Evolutionary conservation across 2,797 vertebrate genomes (phyloP).

Genomic region (Sebastes minor): DNA sequence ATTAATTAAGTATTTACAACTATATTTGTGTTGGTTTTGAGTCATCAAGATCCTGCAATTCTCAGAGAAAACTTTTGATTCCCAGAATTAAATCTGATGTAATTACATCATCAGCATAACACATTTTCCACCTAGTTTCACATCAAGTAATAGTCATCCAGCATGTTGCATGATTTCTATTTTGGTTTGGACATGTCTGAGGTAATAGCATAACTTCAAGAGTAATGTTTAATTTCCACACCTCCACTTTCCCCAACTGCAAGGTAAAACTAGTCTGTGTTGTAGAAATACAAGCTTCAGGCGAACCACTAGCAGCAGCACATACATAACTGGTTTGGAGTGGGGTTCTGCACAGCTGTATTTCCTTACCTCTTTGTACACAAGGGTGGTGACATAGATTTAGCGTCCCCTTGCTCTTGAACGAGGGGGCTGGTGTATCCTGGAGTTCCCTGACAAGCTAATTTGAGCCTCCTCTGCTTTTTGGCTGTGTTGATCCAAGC

Average conservation of each 20-base stretch:
- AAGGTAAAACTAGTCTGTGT: slow-evolving; percentile 14
- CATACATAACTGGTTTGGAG: slow-evolving; percentile 35
- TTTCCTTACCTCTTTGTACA: slow-evolving; percentile 16
- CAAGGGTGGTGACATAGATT: slow-evolving; percentile 34
- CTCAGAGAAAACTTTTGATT: neutral
- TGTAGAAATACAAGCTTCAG: slow-evolving; percentile 30
- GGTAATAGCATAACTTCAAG: neutral
- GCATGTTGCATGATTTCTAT: neutral
- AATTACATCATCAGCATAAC: neutral
- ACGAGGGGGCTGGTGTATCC: slow-evolving; percentile 38
- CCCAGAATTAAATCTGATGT: neutral
- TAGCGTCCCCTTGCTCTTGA: slow-evolving; percentile 11
- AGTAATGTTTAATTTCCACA: slow-evolving; percentile 12
- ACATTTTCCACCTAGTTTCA: neutral
- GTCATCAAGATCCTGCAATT: neutral
- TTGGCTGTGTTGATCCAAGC: slow-evolving; percentile 37
- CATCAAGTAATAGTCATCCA: neutral
- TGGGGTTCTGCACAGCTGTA: slow-evolving; percentile 1
- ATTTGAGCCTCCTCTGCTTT: slow-evolving; percentile 56
- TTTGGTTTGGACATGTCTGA: neutral
- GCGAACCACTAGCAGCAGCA: slow-evolving; percentile 19
- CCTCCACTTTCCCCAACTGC: neutral
- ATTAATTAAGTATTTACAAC: neutral
- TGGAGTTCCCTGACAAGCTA: slow-evolving; percentile 57
- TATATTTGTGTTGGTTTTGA: neutral